Conservation (phyloP, 2,113 vertebrate genomes). For the Cynopterus brachyotis region DNA sequence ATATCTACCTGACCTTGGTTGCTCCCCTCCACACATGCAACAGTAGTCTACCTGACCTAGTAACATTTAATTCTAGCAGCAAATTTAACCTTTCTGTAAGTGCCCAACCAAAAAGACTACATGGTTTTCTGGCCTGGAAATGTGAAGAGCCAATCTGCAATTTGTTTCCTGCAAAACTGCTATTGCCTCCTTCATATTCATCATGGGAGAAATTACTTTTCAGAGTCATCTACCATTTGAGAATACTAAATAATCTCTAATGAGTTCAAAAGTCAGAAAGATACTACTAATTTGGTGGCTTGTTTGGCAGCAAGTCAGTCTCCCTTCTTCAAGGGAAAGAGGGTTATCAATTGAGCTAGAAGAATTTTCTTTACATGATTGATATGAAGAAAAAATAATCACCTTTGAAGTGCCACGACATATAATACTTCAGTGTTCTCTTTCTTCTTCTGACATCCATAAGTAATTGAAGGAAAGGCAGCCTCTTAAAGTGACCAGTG, state of each 20-base stretch:
- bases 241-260: conserved; percentile 76
- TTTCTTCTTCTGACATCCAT: conserved; percentile 82
- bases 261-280: conserved; percentile 80
- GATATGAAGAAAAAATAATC: conserved; percentile 86
- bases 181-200: conserved; percentile 57
- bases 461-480: conserved; percentile 84
- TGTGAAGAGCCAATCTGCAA: conserved; percentile 51
- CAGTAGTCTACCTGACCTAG: background rate
- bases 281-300: conserved; percentile 79
- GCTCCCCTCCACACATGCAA: background rate
- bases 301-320: conserved; percentile 75
- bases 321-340: conserved; percentile 83
- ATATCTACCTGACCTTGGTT: background rate
- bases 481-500: conserved; percentile 82
- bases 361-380: conserved; percentile 86
- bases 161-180: conserved; percentile 77
- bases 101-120: background rate
- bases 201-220: conserved; percentile 78
- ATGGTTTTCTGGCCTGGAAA: background rate
- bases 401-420: conserved; percentile 85
- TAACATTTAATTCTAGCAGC: conserved; percentile 50
- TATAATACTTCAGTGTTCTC: conserved; percentile 82
- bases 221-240: conserved; percentile 64
- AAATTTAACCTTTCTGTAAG: conserved; percentile 54
- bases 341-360: conserved; percentile 82